Base-by-base conservation (phyloP, 2,888 invertebrate species). In the Eurytoma adleriae region DNA sequence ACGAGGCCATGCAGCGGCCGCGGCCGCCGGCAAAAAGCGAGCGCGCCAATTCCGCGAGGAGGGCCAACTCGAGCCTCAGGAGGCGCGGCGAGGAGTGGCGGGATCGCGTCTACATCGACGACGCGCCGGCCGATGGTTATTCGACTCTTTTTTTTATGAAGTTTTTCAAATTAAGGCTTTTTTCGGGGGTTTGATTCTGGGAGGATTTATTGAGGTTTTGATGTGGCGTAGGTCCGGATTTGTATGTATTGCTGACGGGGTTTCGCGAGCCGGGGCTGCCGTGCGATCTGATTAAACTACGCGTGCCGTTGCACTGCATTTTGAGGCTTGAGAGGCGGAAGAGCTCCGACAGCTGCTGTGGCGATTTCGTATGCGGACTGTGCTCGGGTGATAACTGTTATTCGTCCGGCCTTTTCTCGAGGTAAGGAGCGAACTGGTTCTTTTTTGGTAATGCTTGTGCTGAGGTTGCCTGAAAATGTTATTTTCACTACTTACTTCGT, bases 71-170 rank as follows among this genome's bases (percentile, higher is more conserved):
- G 4, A 87, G 86, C 48, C 90, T 93, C 14, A 90, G 92, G 84
- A 90, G 91, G 1, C 90, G 92, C 62, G 92, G 92, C 14, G 93
- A 93, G 86, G 93, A 93, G 86, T 93, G 92, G 93, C 91, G 92
- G 84, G 92, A 93, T 84, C 91, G 91, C 85, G 89, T 91, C 0
- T 92, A 92, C 83, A 90, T 93, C 3, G 92, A 93, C 77, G 93
- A 93, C 82, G 92, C 90, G 82, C 93, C 93, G 0, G 82, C 85
- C 16, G 91, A 92, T 80, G 80, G 80, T 77, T 40, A 7, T 0
- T 1, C 40, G 52, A 57, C 40, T 40, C 40, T 40, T 40, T 40
- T 40, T 7, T 54, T 54, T 14, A 16, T 20, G 7, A 10, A 50
- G 3, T 59, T 71, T 13, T 12, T 18, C 20, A 48, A 24, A 24